phyloP scores from a whole-genome alignment of 2,797 vertebrate genomes.

The Chelidonichthys spinosus region DNA sequence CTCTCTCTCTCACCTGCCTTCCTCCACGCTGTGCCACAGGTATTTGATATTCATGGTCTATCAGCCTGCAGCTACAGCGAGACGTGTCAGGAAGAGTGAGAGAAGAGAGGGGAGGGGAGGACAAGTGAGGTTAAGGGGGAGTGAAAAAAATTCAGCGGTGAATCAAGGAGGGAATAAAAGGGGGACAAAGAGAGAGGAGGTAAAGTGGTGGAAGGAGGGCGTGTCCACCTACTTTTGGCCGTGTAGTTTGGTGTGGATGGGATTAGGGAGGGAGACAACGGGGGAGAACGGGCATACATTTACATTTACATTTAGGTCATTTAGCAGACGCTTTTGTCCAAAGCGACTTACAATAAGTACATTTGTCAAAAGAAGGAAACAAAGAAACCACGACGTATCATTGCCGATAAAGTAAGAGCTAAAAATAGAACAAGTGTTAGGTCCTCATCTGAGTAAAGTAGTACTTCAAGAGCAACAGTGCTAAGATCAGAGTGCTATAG shows the following conservation, averaged over 20 bases:
- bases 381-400: too few relatives aligned
- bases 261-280: not conserved
- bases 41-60: conserved; percentile 78
- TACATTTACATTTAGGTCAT: too few relatives aligned
- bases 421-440: too few relatives aligned
- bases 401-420: too few relatives aligned
- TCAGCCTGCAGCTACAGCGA: conserved; percentile 63
- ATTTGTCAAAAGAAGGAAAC: too few relatives aligned
- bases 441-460: too few relatives aligned
- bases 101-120: not conserved
- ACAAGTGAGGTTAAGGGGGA: not conserved
- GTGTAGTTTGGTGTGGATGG: not conserved
- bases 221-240: conserved; percentile 13
- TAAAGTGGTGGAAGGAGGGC: not conserved
- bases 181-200: not conserved
- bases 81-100: conserved; percentile 14
- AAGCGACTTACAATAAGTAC: too few relatives aligned
- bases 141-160: not conserved
- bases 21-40: conserved; percentile 61
- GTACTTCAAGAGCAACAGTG: too few relatives aligned
- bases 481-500: too few relatives aligned
- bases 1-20: conserved; percentile 17
- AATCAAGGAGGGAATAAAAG: not conserved
- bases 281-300: not conserved
- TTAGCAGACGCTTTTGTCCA: too few relatives aligned